Percentiles rank a stretch among this genome's conserved stretches.
Conservation (phyloP, 1,140 invertebrate genomes). For the Macrotrachela quadricornifera region DNA sequence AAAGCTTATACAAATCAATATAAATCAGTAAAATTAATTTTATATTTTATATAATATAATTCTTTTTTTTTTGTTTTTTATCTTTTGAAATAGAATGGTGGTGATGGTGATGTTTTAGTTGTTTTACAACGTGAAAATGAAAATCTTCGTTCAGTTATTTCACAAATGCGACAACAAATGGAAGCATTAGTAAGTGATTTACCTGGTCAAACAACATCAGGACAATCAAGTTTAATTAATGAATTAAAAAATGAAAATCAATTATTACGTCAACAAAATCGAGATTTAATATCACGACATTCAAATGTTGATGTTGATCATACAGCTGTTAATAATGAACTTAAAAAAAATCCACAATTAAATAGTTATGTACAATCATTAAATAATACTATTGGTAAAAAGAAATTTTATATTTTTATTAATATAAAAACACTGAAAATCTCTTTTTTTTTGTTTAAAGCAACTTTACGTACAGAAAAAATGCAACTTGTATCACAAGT, state of each 20-base stretch:
- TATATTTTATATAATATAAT: neutral
- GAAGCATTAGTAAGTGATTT: conserved; percentile 13
- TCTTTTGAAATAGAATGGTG: neutral
- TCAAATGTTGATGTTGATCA: too few relatives aligned
- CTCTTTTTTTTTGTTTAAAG: neutral
- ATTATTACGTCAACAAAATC: conserved; percentile 16
- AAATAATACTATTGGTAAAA: conserved; percentile 22
- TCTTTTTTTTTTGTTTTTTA: neutral
- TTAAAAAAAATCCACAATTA: conserved; percentile 18
- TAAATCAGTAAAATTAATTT: too few relatives aligned
- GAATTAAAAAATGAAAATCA: conserved; percentile 12
- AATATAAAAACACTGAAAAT: neutral
- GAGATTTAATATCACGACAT: neutral
- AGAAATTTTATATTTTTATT: neutral
- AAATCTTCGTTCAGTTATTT: conserved; percentile 17
- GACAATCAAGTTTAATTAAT: too few relatives aligned
- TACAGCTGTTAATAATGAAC: conserved; percentile 13
- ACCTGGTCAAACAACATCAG: too few relatives aligned
- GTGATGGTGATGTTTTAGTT: conserved; percentile 10
- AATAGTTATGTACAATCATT: conserved; percentile 20
- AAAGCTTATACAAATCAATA: too few relatives aligned
- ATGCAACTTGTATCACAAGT: conserved; percentile 15
- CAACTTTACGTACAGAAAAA: conserved; percentile 15
- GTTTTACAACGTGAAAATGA: conserved; percentile 19
- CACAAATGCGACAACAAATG: conserved; percentile 25